Percentiles rank a stretch among this genome's conserved stretches.
Evolutionary conservation across 2,113 vertebrate species (phyloP).

Genomic region (Silurus glanis): DNA sequence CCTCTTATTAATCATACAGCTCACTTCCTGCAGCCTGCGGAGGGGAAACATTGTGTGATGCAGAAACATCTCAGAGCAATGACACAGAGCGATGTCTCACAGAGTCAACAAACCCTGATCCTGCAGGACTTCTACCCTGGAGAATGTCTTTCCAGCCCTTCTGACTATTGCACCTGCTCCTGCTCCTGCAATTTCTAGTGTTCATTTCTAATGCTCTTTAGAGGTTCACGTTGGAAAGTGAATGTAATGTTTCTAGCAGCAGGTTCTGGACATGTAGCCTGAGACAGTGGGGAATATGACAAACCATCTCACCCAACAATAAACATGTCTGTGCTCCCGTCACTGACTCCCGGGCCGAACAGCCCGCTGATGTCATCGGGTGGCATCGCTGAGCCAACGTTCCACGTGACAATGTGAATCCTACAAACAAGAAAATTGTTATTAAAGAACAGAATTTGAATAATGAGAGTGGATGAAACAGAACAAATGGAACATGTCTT

Average conservation of each 20-base stretch:
- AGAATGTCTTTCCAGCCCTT: constrained; percentile 20
- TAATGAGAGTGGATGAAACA: background rate
- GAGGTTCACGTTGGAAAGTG: background rate
- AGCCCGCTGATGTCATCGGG: constrained; percentile 88
- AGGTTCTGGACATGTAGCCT: constrained; percentile 53
- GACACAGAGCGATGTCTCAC: too few species aligned
- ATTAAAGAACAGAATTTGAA: background rate
- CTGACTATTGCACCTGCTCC: constrained; percentile 36
- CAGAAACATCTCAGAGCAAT: background rate
- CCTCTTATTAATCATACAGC: constrained; percentile 95
- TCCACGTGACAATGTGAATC: constrained; percentile 94
- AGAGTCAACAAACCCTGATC: constrained; percentile 13
- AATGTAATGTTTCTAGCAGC: constrained; percentile 32
- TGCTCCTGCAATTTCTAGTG: background rate
- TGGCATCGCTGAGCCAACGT: constrained; percentile 92
- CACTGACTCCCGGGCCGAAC: constrained; percentile 82
- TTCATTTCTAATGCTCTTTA: background rate
- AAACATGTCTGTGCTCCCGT: constrained; percentile 84
- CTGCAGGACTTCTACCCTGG: background rate
- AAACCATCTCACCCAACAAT: constrained; percentile 86
- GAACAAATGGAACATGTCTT: background rate
- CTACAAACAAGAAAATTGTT: constrained; percentile 62
- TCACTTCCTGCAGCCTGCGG: constrained; percentile 92
- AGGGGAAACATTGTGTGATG: background rate
- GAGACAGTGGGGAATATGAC: background rate